Evolutionary conservation across 2,797 vertebrate species (phyloP), one percentile per base, ranked within the genome.

Genomic region (Leuciscus waleckii): DNA sequence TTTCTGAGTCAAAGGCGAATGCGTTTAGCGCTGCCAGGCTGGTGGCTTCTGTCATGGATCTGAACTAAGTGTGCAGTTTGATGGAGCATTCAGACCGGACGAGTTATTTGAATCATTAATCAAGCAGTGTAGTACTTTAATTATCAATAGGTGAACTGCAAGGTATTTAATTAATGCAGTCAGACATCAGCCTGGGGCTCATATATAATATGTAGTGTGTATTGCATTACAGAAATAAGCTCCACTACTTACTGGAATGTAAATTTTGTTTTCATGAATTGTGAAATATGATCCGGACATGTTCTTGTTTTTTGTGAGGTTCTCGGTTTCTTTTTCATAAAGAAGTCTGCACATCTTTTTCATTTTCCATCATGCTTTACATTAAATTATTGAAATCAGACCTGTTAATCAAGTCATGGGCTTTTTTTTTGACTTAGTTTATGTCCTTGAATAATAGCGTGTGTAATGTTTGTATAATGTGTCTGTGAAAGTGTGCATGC

Each of bases 1-100:
- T 76, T 67, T 83, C 58, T 17, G 41, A 67, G 43, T 67, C 82
- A 76, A 83, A 83, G 58, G 82, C 17, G 6, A 77, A 77, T 77
- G 82, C 1, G 16, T 51, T 76, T 68, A 68, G 32, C 7, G 11
- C 54, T 37, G 56, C 51, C 51, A 37, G 26, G 19, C 39, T 35
- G 23, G 9, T 29, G 54, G 26, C 74, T 61, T 82, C 56, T 29
- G 21, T 65, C 21, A 79, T 17, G 58, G 77, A 26, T 65, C 39
- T 13, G 29, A 63, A 14, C 58, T 16, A 63, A 81, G 79, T 29
- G 70, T 74, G 49, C 21, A 19, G 41, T 26, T 54, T 54, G 58
- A 74, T 63, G 9, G n/a, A 32, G 54, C 37, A 4, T 41, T 73
- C 19, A 43, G 19, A 39, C 56, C 75, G 23, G 32, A 83, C 67